Evolutionary conservation across 2,113 vertebrate genomes (phyloP).

Genomic region (Pterocles gutturalis): DNA sequence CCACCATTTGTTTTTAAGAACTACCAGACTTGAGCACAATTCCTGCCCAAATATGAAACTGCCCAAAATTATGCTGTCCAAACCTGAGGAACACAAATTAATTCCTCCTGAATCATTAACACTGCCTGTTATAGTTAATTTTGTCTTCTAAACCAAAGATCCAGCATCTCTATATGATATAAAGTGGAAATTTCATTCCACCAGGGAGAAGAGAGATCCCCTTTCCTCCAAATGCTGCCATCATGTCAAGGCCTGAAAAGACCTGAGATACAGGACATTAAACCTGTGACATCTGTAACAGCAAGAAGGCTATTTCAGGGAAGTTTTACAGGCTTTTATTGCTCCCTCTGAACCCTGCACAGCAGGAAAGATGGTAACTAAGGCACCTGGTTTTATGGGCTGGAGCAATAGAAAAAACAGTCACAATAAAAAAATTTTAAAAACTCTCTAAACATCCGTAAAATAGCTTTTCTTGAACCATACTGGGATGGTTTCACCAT

Average conservation of each 20-base stretch:
- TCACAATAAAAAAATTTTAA: background rate
- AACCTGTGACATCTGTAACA: background rate
- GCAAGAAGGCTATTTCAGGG: background rate
- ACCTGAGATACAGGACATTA: background rate
- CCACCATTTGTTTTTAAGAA: background rate
- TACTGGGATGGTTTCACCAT: background rate
- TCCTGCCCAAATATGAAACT: background rate
- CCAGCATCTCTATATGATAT: background rate
- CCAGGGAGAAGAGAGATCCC: background rate
- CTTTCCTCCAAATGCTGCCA: background rate
- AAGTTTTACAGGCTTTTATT: slow-evolving; percentile 9
- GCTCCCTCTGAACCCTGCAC: background rate
- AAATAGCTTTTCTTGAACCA: slow-evolving; percentile 17
- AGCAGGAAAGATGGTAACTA: background rate
- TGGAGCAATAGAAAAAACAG: background rate
- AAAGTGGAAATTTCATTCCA: background rate
- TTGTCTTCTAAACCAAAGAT: background rate
- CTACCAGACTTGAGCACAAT: background rate
- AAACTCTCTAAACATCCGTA: slow-evolving; percentile 28
- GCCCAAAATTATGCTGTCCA: background rate
- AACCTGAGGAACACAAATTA: background rate
- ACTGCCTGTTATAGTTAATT: background rate
- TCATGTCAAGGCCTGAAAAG: background rate
- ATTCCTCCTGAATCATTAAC: background rate
- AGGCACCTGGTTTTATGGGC: background rate